Percentiles rank a stretch among this genome's conserved stretches.
These are phyloP conservation scores for Mystacides longicornis DNA, from an alignment of 2,888 invertebrate genomes.

Conservation along the genomic window DNA sequence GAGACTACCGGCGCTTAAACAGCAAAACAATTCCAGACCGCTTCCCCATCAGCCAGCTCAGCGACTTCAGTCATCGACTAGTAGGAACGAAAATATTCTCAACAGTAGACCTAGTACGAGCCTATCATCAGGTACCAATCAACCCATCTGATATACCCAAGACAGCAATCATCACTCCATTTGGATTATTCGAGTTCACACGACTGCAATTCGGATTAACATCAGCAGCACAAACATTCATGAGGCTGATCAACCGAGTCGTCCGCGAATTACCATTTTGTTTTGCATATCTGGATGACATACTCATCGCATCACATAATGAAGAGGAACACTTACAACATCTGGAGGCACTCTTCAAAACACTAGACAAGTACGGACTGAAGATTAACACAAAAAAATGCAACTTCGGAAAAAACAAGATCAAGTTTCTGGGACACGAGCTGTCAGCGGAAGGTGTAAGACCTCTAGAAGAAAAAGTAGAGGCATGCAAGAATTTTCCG, in stretches of 20 bases:
- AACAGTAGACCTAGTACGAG: not conserved
- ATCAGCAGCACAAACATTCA: not conserved
- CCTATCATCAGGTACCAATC: not conserved
- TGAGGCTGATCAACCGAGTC: not conserved
- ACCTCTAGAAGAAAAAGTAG: not conserved
- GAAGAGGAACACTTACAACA: conserved; percentile 1
- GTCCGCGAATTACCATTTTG: not conserved
- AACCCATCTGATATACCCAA: not conserved
- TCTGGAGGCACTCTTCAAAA: not conserved
- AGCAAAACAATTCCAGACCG: not conserved
- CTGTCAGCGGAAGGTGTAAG: not conserved
- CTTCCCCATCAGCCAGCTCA: not conserved
- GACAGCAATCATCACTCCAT: not conserved
- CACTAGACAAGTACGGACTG: not conserved
- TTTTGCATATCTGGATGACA: conserved; percentile 1
- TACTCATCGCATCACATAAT: not conserved
- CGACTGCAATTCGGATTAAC: not conserved
- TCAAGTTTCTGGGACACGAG: not conserved
- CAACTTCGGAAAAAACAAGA: not conserved
- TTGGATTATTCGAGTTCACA: not conserved
- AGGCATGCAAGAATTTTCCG: not conserved
- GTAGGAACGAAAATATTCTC: not conserved
- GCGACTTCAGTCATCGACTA: not conserved
- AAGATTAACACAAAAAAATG: not conserved
- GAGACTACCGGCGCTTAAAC: not conserved